These are phyloP conservation scores for Hoplodrina blanda DNA, from an alignment of 2,888 invertebrate genomes.

Conservation along the genomic window DNA sequence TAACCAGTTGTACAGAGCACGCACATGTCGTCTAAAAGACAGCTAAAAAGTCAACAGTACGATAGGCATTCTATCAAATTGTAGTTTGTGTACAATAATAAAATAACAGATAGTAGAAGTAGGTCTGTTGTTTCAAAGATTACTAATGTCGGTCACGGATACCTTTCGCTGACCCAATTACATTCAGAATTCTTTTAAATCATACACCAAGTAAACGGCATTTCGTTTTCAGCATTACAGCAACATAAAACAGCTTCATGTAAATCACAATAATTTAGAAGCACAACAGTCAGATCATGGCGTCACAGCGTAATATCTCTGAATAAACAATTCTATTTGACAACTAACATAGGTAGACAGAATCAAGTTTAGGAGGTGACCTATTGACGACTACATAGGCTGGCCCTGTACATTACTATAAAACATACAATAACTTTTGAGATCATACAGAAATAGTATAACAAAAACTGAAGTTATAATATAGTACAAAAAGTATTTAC, in stretches of 20 bases:
- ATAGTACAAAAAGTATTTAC: constrained; percentile 63
- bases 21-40: background rate
- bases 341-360: constrained; percentile 45
- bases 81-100: constrained; percentile 35
- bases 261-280: constrained; percentile 65
- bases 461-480: constrained; percentile 51
- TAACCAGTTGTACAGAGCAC: background rate
- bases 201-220: constrained; percentile 32
- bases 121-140: constrained; percentile 48
- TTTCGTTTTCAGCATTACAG: constrained; percentile 42
- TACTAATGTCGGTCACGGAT: constrained; percentile 54
- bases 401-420: constrained; percentile 39
- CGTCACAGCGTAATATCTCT: constrained; percentile 64
- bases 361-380: constrained; percentile 64
- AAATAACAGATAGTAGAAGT: constrained; percentile 55
- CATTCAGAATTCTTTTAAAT: constrained; percentile 40
- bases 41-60: constrained; percentile 7
- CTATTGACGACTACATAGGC: constrained; percentile 26
- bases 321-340: constrained; percentile 70
- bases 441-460: constrained; percentile 63
- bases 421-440: constrained; percentile 60
- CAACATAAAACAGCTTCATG: constrained; percentile 54
- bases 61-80: constrained; percentile 18
- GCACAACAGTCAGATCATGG: constrained; percentile 64
- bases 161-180: constrained; percentile 57